Conservation (phyloP, 1,140 invertebrate genomes). For the Chionoecetes opilio region DNA sequence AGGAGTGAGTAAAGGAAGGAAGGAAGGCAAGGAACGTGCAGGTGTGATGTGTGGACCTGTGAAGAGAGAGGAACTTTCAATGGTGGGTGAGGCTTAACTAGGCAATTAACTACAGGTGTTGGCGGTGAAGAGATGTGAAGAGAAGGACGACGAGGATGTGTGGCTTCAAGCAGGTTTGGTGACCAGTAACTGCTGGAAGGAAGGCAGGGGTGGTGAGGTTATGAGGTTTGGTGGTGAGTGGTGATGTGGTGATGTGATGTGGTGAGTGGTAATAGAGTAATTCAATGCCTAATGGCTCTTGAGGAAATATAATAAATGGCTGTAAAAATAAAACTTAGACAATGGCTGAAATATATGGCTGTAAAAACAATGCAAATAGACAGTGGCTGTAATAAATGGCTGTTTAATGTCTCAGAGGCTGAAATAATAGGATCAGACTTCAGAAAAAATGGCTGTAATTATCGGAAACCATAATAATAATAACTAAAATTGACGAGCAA, state of each 20-base stretch:
- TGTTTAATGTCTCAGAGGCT: too few species aligned
- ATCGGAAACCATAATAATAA: too few species aligned
- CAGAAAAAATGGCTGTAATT: too few species aligned
- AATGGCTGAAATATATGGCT: neutral
- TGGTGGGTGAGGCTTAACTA: constrained; percentile 10
- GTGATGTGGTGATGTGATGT: neutral
- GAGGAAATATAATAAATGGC: neutral
- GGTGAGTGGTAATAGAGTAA: too few species aligned
- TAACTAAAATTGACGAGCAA: too few species aligned
- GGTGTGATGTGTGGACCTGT: neutral
- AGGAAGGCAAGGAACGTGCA: neutral
- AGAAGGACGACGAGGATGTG: neutral
- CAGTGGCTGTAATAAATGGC: too few species aligned
- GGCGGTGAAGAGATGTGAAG: neutral
- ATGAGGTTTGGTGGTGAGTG: neutral
- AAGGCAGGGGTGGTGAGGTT: neutral
- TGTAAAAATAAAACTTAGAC: too few species aligned
- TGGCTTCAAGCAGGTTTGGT: neutral
- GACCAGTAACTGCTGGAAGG: neutral
- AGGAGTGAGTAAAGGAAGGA: neutral
- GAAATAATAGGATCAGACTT: too few species aligned
- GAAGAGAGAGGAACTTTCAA: neutral
- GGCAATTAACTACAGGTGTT: neutral
- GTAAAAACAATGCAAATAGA: too few species aligned
- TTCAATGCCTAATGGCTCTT: too few species aligned